Percentiles rank a stretch among this genome's conserved stretches.
These are phyloP conservation scores for Drosophila bocki DNA, from an alignment of 1,140 invertebrate species.

Conservation along the genomic window DNA sequence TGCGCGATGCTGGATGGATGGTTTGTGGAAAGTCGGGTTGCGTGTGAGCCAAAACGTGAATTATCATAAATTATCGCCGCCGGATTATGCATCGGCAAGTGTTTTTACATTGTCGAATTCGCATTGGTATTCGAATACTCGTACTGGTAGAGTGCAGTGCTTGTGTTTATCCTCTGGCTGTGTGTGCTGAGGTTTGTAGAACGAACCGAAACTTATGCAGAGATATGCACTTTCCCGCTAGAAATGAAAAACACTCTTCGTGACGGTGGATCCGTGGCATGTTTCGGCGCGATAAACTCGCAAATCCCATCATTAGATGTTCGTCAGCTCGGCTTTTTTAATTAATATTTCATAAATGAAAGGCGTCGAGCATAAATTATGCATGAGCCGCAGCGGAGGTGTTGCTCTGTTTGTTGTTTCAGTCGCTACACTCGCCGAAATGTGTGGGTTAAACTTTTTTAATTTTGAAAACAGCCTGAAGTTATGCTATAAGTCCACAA, in stretches of 20 bases:
- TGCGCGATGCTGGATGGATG: slow-evolving; percentile 32
- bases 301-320: slow-evolving; percentile 55
- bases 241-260: slow-evolving; percentile 51
- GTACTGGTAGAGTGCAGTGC: slow-evolving; percentile 8
- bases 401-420: slow-evolving; percentile 17
- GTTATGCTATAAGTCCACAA: slow-evolving; percentile 31
- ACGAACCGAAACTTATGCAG: slow-evolving; percentile 48
- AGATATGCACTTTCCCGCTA: slow-evolving; percentile 59
- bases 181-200: slow-evolving; percentile 49
- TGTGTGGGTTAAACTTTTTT: background rate
- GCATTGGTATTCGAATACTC: slow-evolving; percentile 8
- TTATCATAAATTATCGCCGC: slow-evolving; percentile 75
- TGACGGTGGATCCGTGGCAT: slow-evolving; percentile 21
- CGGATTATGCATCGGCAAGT: slow-evolving; percentile 63
- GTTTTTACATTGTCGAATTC: slow-evolving; percentile 22
- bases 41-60: slow-evolving; percentile 61
- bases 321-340: slow-evolving; percentile 36
- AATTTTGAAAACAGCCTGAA: slow-evolving; percentile 40
- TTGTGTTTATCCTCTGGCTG: slow-evolving; percentile 16
- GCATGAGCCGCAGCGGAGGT: slow-evolving; percentile 26
- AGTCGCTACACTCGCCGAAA: slow-evolving; percentile 32
- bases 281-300: slow-evolving; percentile 46
- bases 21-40: slow-evolving; percentile 66
- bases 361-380: slow-evolving; percentile 53
- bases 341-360: slow-evolving; percentile 60